These are phyloP conservation scores for Phengaris alcon DNA, from an alignment of 2,888 invertebrate species.

Conservation along the genomic window DNA sequence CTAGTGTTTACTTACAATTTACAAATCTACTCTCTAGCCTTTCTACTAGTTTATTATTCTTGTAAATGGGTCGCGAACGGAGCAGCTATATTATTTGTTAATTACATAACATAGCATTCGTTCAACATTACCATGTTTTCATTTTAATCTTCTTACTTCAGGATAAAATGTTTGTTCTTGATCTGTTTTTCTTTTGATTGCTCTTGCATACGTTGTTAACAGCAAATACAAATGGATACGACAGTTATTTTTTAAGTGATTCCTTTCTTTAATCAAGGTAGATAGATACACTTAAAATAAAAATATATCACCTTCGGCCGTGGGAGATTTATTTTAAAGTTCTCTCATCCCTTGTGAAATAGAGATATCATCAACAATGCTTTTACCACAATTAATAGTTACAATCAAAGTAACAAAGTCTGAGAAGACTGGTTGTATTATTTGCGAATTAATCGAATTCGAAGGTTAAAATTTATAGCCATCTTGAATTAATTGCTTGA, in stretches of 20 bases:
- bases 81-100: neutral
- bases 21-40: neutral
- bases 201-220: neutral
- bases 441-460: slow-evolving; percentile 7
- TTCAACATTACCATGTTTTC: slow-evolving; percentile 1
- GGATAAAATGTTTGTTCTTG: neutral
- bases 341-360: slow-evolving; percentile 57
- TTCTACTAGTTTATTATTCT: slow-evolving; percentile 16
- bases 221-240: neutral
- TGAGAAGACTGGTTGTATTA: slow-evolving; percentile 58
- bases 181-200: neutral
- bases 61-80: slow-evolving; percentile 3
- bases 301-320: neutral
- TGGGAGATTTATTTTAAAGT: slow-evolving; percentile 30
- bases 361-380: slow-evolving; percentile 61
- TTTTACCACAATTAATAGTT: slow-evolving; percentile 62
- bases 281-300: neutral
- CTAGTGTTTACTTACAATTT: slow-evolving; percentile 37
- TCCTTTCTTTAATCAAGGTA: neutral
- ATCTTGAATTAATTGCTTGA: slow-evolving; percentile 6
- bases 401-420: slow-evolving; percentile 67
- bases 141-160: neutral
- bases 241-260: neutral
- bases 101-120: slow-evolving; percentile 11
- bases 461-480: neutral